Evolutionary conservation across 2,797 vertebrate species (phyloP), one percentile per base, ranked within the genome.

Genomic region (Diplodus sargus): DNA sequence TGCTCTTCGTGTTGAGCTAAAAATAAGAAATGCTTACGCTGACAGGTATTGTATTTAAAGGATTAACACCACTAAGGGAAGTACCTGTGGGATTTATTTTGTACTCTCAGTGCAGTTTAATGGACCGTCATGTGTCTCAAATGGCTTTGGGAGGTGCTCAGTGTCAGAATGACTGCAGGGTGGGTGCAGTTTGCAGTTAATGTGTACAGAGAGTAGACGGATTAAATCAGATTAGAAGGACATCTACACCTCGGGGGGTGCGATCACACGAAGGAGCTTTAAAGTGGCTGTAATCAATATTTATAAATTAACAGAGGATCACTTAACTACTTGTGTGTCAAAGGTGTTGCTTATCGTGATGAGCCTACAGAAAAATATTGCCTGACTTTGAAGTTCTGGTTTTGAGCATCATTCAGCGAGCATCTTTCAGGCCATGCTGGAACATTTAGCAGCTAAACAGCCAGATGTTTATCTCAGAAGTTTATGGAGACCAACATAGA

Each of bases 21-120:
- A 83, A 74, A 82, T 76, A 84, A 77, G n/a, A 85, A 70, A 49
- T 53, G 59, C 77, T 80, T 66, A 74, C 14, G 8, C 52, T 54
- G 56, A 85, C 64, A 74, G 23, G 18, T 73, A 56, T 71, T 85
- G 82, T 75, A 81, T 89, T 87, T 83, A 79, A 83, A 79, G 85
- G 81, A 87, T 88, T 84, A 90, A 62, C 60, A 48, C 30, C 54
- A 15, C 53, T 25, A 72, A 81, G 53, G 56, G 43, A 53, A 70
- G 61, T 16, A 63, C 62, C 52, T 30, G 10, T 65, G 59, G 71
- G 87, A 79, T 83, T 82, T 68, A 64, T 60, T 34, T 73, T 77
- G 43, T 76, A 47, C 75, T 72, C 75, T 72, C 12, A 16, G 28
- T 39, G 34, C 62, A 60, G 61, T 72, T 72, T 81, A 71, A 78